Percentiles rank a stretch among this genome's conserved stretches.
Evolutionary conservation across 2,797 vertebrate genomes (phyloP).

Genomic region (Pipistrellus kuhlii): DNA sequence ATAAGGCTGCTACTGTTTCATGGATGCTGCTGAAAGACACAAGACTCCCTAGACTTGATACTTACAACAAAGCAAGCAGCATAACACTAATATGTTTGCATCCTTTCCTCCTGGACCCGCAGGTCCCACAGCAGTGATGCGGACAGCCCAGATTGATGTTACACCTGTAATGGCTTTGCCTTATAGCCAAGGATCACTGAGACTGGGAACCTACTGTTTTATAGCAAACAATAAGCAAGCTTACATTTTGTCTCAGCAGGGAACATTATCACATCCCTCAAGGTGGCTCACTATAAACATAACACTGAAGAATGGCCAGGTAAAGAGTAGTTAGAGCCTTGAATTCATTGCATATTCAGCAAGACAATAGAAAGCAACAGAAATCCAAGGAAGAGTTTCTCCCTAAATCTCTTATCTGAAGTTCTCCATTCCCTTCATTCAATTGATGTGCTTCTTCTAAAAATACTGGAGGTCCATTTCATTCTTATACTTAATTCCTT

Average conservation of each 20-base stretch:
- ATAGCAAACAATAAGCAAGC: conserved; percentile 27
- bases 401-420: background rate
- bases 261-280: background rate
- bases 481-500: background rate
- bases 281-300: background rate
- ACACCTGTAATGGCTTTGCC: background rate
- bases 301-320: background rate
- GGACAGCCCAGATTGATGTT: background rate
- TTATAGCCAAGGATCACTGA: background rate
- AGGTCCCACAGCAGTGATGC: background rate
- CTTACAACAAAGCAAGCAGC: background rate
- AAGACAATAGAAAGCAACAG: conserved; percentile 3
- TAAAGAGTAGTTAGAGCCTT: background rate
- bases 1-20: background rate
- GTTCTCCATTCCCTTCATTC: background rate
- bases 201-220: background rate
- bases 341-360: background rate
- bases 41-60: background rate
- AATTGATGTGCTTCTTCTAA: background rate
- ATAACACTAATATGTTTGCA: background rate
- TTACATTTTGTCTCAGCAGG: background rate
- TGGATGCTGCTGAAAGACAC: background rate
- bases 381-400: background rate
- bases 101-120: background rate
- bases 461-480: background rate